Base-by-base conservation (phyloP, 2,888 invertebrate genomes). In the Merodon equestris region DNA sequence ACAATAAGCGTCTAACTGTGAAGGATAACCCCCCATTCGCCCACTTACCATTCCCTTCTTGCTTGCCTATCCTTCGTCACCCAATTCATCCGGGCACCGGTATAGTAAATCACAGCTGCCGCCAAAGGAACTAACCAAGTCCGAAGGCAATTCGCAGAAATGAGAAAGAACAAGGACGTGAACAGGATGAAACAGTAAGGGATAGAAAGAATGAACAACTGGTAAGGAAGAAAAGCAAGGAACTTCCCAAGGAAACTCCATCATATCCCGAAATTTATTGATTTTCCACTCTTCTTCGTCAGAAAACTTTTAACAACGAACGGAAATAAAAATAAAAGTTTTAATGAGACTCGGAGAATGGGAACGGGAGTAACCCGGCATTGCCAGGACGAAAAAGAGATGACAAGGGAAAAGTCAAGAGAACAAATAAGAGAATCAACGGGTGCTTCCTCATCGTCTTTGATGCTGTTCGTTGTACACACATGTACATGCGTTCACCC, bases 1-100 rank as follows among this genome's bases (percentile, higher is more conserved):
- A 77, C 76, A 77, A 77, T 72, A 66, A 77, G 72, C 72, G 47
- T 77, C 66, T 61, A 72, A 77, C 66, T 77, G 76, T 66, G 71
- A 66, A 42, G 60, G 76, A 76, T 76, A 71, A 66, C 51, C 60
- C 47, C n/a, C n/a, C 44, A 12, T 10, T n/a, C n/a, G n/a, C n/a
- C n/a, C n/a, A n/a, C n/a, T n/a, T n/a, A n/a, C n/a, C n/a, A n/a
- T n/a, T n/a, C n/a, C n/a, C n/a, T n/a, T n/a, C n/a, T n/a, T n/a
- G n/a, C n/a, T n/a, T n/a, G n/a, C n/a, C n/a, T n/a, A n/a, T n/a
- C n/a, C n/a, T n/a, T n/a, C n/a, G n/a, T n/a, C n/a, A n/a, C n/a
- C n/a, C n/a, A n/a, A n/a, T n/a, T 38, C 36, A 15, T 17, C 27
- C 47, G 15, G 12, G 10, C 42, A 1, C 1, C 34, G 17, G 13